Evolutionary conservation across 2,888 invertebrate species (phyloP), one percentile per base, ranked within the genome.

Genomic region (Coleophora flavipennella): DNA sequence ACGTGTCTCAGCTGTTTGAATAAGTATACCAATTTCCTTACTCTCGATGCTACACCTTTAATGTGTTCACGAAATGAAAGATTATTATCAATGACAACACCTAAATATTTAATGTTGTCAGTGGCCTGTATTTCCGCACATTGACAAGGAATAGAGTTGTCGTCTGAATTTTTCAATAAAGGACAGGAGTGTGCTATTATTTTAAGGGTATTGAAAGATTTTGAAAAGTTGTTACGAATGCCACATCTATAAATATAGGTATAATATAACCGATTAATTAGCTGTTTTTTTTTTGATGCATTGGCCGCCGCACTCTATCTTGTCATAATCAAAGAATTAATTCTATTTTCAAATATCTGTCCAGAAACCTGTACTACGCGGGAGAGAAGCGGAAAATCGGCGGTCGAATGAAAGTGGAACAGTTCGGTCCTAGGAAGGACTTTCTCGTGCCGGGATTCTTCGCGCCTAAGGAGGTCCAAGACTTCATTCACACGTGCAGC

Each of bases 391-490:
- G 74, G 31, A 81, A 86, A 9, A 62, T 92, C 1, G 88, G 86
- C 1, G 90, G 88, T 1, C 77, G 88, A 10, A 80, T 92, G 66
- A 89, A 89, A 51, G 81, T 86, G 8, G 86, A 88, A 13, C 84
- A 87, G n/a, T 91, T 94, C 53, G 67, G 81, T 6, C 91, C 92
- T 0, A 76, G 67, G 7, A 83, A 85, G 41, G 93, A 93, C 55
- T 98, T 96, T 89, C 62, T 94, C 11, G 91, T 95, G 4, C 97
- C 97, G 0, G 88, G 92, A 3, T 92, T 90, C 62, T 76, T 87
- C 32, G 86, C 91, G 1, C 91, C 90, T 0, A 54, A 63, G 26
- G 71, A 73, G 45, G 59, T 91, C 0, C 69, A 74, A 42, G 36
- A 73, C 0, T 66, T 85, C 13, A 73, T 89, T 27, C 47, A 59